Evolutionary conservation across 2,888 invertebrate species (phyloP).

Genomic region (Caenorhabditis sp.): DNA sequence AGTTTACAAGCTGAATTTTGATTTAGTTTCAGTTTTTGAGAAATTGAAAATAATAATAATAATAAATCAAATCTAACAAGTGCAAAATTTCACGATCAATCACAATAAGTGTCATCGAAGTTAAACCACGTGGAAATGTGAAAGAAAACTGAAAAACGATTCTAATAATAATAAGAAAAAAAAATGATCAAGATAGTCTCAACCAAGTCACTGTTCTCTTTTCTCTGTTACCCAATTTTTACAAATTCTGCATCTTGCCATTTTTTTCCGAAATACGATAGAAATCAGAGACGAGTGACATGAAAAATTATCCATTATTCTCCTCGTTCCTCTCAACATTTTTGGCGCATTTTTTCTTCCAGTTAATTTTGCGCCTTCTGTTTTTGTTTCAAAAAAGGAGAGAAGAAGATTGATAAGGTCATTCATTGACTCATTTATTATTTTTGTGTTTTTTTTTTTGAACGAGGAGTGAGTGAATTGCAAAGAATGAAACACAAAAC

Average conservation of each 20-base stretch:
- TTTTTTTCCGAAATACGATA: slow-evolving; percentile 28
- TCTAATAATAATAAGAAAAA: background rate
- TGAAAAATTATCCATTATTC: slow-evolving; percentile 51
- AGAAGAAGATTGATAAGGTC: slow-evolving; percentile 42
- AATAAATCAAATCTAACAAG: too few species aligned
- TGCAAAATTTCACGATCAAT: too few species aligned
- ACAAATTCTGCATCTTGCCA: slow-evolving; percentile 1
- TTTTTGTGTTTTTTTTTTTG: background rate
- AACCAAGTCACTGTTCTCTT: slow-evolving; percentile 7
- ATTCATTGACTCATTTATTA: slow-evolving; percentile 9
- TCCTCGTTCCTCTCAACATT: slow-evolving; percentile 6
- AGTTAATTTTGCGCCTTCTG: slow-evolving; percentile 12
- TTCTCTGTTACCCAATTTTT: slow-evolving; percentile 12
- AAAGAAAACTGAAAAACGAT: background rate
- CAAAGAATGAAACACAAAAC: background rate
- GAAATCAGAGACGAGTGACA: slow-evolving; percentile 30
- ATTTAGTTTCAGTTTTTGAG: too few species aligned
- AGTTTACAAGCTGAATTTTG: too few species aligned
- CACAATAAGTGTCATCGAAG: too few species aligned
- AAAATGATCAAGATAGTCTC: background rate
- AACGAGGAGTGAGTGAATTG: background rate
- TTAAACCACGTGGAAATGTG: background rate
- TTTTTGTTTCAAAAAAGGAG: slow-evolving; percentile 7
- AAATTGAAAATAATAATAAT: too few species aligned
- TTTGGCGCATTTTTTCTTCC: slow-evolving; percentile 17